phyloP scores from a whole-genome alignment of 2,113 vertebrate species.

The Charina bottae region DNA sequence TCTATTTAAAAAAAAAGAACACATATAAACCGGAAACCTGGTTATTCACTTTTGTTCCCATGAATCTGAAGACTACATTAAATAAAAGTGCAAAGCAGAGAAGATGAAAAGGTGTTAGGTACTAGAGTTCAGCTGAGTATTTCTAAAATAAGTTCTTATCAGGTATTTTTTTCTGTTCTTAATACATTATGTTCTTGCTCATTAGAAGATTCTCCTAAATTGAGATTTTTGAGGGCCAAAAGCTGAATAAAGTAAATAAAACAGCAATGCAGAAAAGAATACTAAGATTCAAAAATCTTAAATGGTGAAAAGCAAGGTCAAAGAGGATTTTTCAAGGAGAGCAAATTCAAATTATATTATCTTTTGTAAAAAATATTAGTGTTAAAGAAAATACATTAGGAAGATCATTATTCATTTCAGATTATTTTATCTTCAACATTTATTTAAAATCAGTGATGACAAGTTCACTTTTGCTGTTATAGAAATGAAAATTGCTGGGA shows the following conservation, averaged over 20 bases:
- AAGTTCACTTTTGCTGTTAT: not conserved
- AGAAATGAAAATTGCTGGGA: not conserved
- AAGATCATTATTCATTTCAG: not conserved
- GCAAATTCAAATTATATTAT: not conserved
- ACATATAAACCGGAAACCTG: not conserved
- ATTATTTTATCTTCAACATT: not conserved
- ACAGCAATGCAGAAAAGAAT: not conserved
- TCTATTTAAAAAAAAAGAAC: slow-evolving; percentile 70
- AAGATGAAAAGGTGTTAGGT: not conserved
- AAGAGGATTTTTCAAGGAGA: not conserved
- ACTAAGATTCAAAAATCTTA: not conserved
- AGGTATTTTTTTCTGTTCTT: not conserved
- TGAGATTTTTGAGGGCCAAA: not conserved
- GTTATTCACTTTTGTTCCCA: slow-evolving; percentile 24
- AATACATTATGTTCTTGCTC: not conserved
- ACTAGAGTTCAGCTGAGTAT: not conserved
- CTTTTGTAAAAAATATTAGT: not conserved
- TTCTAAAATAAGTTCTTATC: not conserved
- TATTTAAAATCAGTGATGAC: not conserved
- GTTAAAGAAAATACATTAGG: not conserved
- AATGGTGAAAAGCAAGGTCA: not conserved
- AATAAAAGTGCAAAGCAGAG: not conserved
- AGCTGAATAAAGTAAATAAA: not conserved
- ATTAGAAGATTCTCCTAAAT: not conserved
- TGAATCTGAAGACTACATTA: not conserved